Base-by-base conservation (phyloP, 2,888 invertebrate species). In the Baccha elongata region DNA sequence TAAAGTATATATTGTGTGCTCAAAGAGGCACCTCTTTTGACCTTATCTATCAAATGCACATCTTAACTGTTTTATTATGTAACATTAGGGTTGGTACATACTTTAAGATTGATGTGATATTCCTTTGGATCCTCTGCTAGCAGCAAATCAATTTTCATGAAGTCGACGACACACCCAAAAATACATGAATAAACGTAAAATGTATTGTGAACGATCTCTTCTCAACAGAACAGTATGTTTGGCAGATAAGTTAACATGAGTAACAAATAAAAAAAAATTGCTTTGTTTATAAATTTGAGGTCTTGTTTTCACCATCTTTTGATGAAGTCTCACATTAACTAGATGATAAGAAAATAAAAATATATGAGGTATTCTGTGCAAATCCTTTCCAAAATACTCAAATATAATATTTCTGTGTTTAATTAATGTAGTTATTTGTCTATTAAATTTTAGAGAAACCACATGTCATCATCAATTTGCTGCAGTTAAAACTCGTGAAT, bases 111-210 rank as follows among this genome's bases (percentile, higher is more conserved):
- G 42, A 23, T 55, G 23, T 15, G 23, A 23, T 40, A 23, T 40
- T 55, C 13, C 37, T 37, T 55, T 40, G 23, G 13, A 23, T 40
- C 40, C 2, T 58, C 55, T 10, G 23, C 23, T 58, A 23, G 55
- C 23, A 35, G 10, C 13, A 58, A 40, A 23, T 40, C 55, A 40
- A 13, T 40, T 58, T 40, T 23, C 37, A 21, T 37, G 5, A 15
- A 58, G 15, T 40, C 37, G 15, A 37, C 37, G 13, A 40, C 55
- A 19, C 55, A 58, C 55, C 55, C 15, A 23, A 40, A 40, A 40
- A 37, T 55, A 35, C 37, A 21, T 55, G 13, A 55, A 21, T 7
- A 1, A 32, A 52, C 8, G 2, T 32, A 32, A 35, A 13, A 4
- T n/a, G 1, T 35, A 35, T 35, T 32, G 11, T 32, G 1, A 7